Conservation (phyloP, 2,797 vertebrate genomes). For the Champsocephalus gunnari region DNA sequence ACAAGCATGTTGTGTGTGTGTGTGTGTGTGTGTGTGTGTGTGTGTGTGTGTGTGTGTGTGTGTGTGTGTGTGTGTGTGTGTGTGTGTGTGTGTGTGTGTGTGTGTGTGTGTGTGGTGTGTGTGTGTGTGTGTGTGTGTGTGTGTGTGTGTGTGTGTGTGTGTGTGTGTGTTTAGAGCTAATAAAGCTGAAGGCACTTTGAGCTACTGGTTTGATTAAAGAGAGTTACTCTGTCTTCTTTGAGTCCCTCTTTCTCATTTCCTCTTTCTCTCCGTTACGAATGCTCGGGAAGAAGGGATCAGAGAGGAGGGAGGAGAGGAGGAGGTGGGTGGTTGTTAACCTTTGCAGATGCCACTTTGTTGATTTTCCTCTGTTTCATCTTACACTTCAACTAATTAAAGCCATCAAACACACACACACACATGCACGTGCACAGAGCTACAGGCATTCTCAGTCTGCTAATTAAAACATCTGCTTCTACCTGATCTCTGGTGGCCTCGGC, state of each 20-base stretch:
- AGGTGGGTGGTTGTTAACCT: conserved; percentile 65
- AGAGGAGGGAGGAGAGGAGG: conserved; percentile 8
- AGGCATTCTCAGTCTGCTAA: conserved; percentile 62
- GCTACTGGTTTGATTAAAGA: conserved; percentile 62
- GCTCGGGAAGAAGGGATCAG: conserved; percentile 25
- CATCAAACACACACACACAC: conserved; percentile 54
- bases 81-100: too few relatives aligned
- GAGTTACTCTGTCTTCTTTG: conserved; percentile 41
- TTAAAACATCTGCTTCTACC: conserved; percentile 70
- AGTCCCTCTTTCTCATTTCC: conserved; percentile 39
- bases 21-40: not conserved
- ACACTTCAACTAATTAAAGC: conserved; percentile 68
- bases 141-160: not conserved
- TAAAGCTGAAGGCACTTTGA: conserved; percentile 59
- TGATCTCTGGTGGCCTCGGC: conserved; percentile 42
- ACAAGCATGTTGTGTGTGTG: conserved; percentile 26
- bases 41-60: conserved; percentile 5
- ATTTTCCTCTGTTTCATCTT: conserved; percentile 66
- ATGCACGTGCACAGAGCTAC: conserved; percentile 4
- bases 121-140: conserved; percentile 12
- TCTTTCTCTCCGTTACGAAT: not conserved
- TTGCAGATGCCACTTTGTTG: conserved; percentile 69
- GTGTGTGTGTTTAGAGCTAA: conserved; percentile 42
- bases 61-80: too few relatives aligned
- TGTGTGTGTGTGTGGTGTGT: conserved; percentile 11